A percentile compares a stretch with the other conserved stretches of the same genome.
phyloP scores from a whole-genome alignment of 2,888 invertebrate genomes.

The Nomada flava region DNA sequence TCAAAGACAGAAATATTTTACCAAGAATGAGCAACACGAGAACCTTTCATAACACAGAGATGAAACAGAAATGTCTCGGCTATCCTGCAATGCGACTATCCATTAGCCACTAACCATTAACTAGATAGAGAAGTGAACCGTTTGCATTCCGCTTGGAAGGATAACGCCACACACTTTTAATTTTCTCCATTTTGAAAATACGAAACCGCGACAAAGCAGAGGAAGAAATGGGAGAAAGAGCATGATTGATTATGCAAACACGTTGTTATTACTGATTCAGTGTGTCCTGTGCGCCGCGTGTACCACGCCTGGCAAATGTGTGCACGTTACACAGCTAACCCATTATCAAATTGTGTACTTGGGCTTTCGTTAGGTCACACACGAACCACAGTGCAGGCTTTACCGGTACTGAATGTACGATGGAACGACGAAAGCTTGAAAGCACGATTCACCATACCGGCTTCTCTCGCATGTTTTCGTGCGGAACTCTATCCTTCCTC shows the following conservation, averaged over 20 bases:
- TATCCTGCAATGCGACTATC: too few relatives aligned
- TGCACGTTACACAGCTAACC: slow-evolving; percentile 78
- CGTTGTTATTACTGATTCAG: slow-evolving; percentile 78
- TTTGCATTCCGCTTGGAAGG: slow-evolving; percentile 11
- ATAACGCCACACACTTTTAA: slow-evolving; percentile 30
- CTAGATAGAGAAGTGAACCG: slow-evolving; percentile 2
- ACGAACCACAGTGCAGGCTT: slow-evolving; percentile 66
- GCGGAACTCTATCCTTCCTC: slow-evolving; percentile 54
- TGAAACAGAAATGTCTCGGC: too few relatives aligned
- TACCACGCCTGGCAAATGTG: slow-evolving; percentile 66
- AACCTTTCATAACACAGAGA: too few relatives aligned
- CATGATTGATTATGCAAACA: slow-evolving; percentile 80
- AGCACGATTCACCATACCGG: slow-evolving; percentile 50
- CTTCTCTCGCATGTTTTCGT: slow-evolving; percentile 47
- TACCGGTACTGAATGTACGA: slow-evolving; percentile 46
- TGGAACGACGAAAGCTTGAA: slow-evolving; percentile 58
- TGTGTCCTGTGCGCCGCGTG: slow-evolving; percentile 64
- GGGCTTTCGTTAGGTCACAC: slow-evolving; percentile 72
- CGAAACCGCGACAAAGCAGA: slow-evolving; percentile 20
- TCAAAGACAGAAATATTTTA: too few relatives aligned
- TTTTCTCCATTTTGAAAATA: slow-evolving; percentile 38
- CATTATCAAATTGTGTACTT: slow-evolving; percentile 81
- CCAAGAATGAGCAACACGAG: too few relatives aligned
- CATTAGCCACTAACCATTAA: neutral
- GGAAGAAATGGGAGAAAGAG: slow-evolving; percentile 66